A percentile compares a stretch with the other conserved stretches of the same genome.
phyloP scores from a whole-genome alignment of 92 coral and sea anemone genomes.

The Metridium senile region DNA sequence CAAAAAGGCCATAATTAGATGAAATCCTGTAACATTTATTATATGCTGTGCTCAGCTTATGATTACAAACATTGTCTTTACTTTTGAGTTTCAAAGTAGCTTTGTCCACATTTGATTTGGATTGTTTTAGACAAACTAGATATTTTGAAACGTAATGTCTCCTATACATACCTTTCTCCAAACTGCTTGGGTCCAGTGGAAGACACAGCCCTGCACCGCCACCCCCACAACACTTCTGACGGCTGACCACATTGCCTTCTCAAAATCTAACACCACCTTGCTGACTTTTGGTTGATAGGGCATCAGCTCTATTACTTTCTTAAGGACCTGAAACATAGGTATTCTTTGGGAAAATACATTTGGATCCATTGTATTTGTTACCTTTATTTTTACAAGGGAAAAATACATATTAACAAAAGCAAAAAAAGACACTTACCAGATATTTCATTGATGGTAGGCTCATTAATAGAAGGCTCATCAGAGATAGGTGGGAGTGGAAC shows the following conservation, averaged over 20 bases:
- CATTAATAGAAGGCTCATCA: too few species aligned
- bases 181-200: slow-evolving; percentile 2
- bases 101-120: too few species aligned
- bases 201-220: background rate
- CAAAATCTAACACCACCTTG: background rate
- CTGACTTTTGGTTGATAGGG: background rate
- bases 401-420: too few species aligned
- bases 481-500: too few species aligned
- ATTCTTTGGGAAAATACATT: too few species aligned
- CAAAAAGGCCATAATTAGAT: background rate
- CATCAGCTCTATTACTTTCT: background rate
- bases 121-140: background rate
- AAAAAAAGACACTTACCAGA: too few species aligned
- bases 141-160: background rate
- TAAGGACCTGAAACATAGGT: background rate
- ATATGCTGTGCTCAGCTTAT: background rate
- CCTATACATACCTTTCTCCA: background rate
- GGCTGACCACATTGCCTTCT: slow-evolving; percentile 28
- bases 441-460: too few species aligned
- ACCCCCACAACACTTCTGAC: slow-evolving; percentile 10
- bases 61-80: background rate
- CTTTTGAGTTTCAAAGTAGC: background rate
- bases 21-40: background rate
- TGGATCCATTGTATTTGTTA: too few species aligned
- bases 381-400: too few species aligned